Base-by-base conservation (phyloP, 2,888 invertebrate genomes). In the Drosophila meridiana region DNA sequence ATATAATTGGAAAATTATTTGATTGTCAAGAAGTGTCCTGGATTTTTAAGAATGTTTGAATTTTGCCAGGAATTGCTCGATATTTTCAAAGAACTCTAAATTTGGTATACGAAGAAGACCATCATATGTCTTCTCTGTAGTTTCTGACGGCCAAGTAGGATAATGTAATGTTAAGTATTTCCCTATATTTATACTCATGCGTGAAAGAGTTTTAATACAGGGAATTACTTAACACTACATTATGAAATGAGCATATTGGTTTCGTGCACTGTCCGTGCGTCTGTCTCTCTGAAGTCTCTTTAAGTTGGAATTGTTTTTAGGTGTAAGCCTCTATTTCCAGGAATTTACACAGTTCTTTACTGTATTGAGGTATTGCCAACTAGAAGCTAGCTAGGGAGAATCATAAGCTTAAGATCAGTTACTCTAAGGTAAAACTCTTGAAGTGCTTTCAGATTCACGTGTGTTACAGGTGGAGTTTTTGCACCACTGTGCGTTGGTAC, bases 401-500 rank as follows among this genome's bases (percentile, higher is more conserved):
- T 20, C 20, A 20, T 20, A 20, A 20, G 20, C 20, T 20, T 9
- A n/a, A 48, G 30, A 30, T 30, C 48, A 30, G 14, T 28, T 45
- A 2, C 11, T 11, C 1, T 9, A 9, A 47, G 13, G 20, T 20
- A 20, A 20, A 20, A 20, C 20, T 20, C 20, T 20, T 20, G 9
- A 26, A 11, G 13, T 2, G 11, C 45, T 26, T 48, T 7, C 8
- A 30, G n/a, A 50, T 5, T n/a, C 7, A 13, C 14, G 26, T 4
- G 5, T 0, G 13, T 14, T 4, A n/a, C 52, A 34, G n/a, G 5
- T n/a, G 42, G 7, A n/a, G 5, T n/a, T n/a, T n/a, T 36, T 0
- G 62, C 11, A 3, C 50, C 74, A 78, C 76, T 76, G 80, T 78
- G 80, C 80, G 40, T n/a, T 28, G 55, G n/a, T 71, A 47, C 20